Evolutionary conservation across 2,888 invertebrate genomes (phyloP), one percentile per base, ranked within the genome.

Genomic region (Xylota segnis): DNA sequence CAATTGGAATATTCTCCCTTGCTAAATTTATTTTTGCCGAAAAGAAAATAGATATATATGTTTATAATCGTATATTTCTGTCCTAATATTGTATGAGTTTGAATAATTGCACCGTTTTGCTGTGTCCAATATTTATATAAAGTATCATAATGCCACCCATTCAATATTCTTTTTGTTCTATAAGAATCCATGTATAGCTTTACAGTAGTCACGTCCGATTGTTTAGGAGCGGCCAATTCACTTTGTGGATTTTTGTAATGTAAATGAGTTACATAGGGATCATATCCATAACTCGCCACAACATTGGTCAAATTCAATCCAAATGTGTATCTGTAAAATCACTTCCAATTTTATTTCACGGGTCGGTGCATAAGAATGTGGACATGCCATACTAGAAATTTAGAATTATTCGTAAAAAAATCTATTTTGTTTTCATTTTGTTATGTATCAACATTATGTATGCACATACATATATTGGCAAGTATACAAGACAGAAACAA

Each of bases 221-320:
- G 59, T 40, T 59, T 59, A 72, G 59, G 47, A 72, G 59, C 27
- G 34, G 59, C 72, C 50, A 50, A 71, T 72, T 72, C 50, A 52
- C 23, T 52, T 47, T 61, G 29, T 27, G 40, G 40, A 12, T 27
- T 27, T 23, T 52, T 63, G 52, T 61, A 52, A 72, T 52, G 34
- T 14, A 47, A 27, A 72, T 72, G 10, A 50, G 50, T 12, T 23
- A 50, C 50, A 50, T n/a, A 12, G 2, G 23, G 0, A 14, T 6
- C 7, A 45, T 45, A 45, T 7, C 16, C 7, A 45, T 45, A 45
- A 16, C 16, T 45, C 45, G 0, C 4, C 2, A 50, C 18, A 23
- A 18, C 50, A 12, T 10, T 23, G 23, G 50, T 2, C n/a, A 29
- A 27, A 29, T n/a, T 29, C 27, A 27, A 52, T 23, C 1, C n/a